Conservation (phyloP, 1,140 invertebrate species). For the Papilio xuthus region DNA sequence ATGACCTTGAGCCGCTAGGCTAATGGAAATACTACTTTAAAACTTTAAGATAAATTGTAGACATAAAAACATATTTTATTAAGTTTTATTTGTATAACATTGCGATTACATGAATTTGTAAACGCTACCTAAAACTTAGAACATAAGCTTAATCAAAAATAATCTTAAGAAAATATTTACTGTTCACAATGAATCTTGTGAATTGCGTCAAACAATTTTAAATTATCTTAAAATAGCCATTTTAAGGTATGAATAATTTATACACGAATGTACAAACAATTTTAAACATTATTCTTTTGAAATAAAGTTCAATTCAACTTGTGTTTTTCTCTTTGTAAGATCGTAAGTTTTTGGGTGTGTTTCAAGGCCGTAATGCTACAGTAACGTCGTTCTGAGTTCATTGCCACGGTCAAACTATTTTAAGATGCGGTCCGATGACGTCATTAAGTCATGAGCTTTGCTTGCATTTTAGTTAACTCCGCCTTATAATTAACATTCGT, state of each 20-base stretch:
- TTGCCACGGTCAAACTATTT: conserved; percentile 46
- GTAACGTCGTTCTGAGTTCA: conserved; percentile 44
- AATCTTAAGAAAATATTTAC: neutral
- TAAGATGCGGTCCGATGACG: conserved; percentile 43
- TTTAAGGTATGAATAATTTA: conserved; percentile 2
- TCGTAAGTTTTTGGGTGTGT: conserved; percentile 25
- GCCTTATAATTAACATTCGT: neutral
- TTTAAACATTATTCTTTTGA: neutral
- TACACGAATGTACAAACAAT: neutral
- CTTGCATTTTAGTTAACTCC: neutral
- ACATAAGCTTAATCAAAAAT: neutral
- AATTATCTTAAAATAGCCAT: conserved; percentile 9
- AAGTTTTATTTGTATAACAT: too few relatives aligned
- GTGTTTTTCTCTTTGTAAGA: neutral
- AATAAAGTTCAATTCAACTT: neutral
- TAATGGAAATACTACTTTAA: too few relatives aligned
- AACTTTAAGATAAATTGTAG: neutral
- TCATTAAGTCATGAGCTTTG: conserved; percentile 43
- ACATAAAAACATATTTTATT: neutral
- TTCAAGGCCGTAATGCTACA: conserved; percentile 19
- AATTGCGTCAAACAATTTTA: neutral
- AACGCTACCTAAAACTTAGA: too few relatives aligned
- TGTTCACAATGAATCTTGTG: neutral
- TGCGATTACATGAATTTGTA: neutral
- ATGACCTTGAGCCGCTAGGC: too few relatives aligned